Evolutionary conservation across 1,140 invertebrate genomes (phyloP).

Genomic region (Pseudomyrmex flavicornis): DNA sequence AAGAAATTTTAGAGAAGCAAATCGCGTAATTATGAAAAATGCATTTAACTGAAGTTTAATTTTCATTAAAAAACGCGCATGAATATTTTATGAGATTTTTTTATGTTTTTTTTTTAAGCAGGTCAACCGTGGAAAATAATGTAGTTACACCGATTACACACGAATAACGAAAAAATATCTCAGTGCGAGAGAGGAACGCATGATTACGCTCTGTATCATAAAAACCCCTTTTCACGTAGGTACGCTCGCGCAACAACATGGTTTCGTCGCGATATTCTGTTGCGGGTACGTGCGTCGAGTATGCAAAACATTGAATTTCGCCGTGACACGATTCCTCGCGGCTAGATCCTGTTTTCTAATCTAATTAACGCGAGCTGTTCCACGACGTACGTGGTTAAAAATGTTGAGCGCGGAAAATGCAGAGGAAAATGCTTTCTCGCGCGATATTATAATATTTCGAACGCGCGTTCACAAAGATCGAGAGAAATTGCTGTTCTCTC

Average conservation of each 20-base stretch:
- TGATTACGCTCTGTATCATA: neutral
- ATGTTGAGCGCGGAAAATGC: conserved; percentile 4
- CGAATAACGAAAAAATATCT: neutral
- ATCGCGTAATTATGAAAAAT: no score
- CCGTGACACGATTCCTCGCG: conserved; percentile 61
- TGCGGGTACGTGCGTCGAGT: neutral
- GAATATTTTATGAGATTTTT: no score
- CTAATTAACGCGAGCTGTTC: conserved; percentile 53
- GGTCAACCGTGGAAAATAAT: no score
- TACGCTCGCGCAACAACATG: conserved; percentile 4
- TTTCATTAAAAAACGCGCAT: no score
- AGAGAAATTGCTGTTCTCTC: no score
- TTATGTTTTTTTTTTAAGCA: no score
- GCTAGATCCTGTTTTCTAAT: conserved; percentile 57
- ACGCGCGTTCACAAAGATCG: no score
- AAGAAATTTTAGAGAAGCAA: no score
- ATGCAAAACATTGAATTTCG: conserved; percentile 46
- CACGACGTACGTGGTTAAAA: neutral
- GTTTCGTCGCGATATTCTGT: neutral
- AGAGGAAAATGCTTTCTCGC: neutral
- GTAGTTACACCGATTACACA: no score
- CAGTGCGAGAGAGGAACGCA: no score
- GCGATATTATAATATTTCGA: neutral
- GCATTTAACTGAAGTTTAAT: no score
- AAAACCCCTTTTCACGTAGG: conserved; percentile 2